Conservation (phyloP, 2,888 invertebrate genomes). For the Tipula vernalis region DNA sequence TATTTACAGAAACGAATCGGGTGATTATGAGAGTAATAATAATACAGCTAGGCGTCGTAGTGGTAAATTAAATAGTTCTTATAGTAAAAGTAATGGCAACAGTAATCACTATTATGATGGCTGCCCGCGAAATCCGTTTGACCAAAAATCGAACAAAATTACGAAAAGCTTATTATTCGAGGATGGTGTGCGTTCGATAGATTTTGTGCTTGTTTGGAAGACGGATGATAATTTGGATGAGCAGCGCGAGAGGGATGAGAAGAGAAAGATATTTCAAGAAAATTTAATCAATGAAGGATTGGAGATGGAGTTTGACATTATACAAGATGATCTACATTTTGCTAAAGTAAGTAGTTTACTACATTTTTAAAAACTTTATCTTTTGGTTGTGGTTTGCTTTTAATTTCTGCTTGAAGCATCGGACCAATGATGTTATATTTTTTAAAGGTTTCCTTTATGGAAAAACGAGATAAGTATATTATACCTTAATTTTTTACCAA, state of each 20-base stretch:
- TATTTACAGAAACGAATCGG: neutral
- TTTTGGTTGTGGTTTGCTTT: neutral
- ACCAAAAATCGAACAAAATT: neutral
- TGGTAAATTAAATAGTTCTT: neutral
- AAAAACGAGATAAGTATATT: too few relatives aligned
- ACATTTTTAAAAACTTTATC: neutral
- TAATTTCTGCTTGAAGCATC: neutral
- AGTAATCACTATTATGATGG: constrained; percentile 14
- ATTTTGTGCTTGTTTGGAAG: constrained; percentile 71
- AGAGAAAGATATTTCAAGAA: constrained; percentile 51
- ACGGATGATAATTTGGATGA: constrained; percentile 38
- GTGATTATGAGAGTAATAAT: neutral
- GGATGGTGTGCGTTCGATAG: constrained; percentile 58
- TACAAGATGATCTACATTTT: constrained; percentile 60
- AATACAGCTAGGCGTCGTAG: neutral
- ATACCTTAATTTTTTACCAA: too few relatives aligned
- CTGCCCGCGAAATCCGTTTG: constrained; percentile 17
- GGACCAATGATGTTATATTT: too few relatives aligned
- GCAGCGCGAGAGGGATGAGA: constrained; percentile 29
- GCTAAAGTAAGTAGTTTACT: constrained; percentile 44
- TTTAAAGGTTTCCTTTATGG: too few relatives aligned
- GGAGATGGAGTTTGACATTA: constrained; percentile 55
- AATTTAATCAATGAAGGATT: constrained; percentile 64
- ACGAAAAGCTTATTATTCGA: constrained; percentile 48
- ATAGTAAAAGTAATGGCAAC: neutral